Evolutionary conservation across 2,113 vertebrate species (phyloP).

Genomic region (Dromas ardeola): DNA sequence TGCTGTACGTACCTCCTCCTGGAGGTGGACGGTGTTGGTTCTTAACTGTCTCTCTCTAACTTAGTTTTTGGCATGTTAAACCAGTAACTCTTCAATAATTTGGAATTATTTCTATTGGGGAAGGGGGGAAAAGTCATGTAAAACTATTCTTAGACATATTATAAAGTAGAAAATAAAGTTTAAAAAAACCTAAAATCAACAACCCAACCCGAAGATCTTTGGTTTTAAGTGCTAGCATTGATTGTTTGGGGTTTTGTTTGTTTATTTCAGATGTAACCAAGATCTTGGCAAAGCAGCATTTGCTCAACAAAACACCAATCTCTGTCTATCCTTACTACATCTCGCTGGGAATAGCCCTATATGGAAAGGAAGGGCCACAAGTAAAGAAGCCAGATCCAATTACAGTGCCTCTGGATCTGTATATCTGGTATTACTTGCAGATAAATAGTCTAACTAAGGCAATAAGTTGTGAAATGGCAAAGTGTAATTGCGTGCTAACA

Average conservation of each 20-base stretch:
- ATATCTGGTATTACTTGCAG: constrained; percentile 77
- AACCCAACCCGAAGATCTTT: neutral
- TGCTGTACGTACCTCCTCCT: neutral
- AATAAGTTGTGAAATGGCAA: constrained; percentile 70
- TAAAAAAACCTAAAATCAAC: neutral
- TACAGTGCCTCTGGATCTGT: constrained; percentile 61
- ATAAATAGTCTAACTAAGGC: constrained; percentile 36
- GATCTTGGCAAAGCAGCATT: constrained; percentile 73
- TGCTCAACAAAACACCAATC: constrained; percentile 69
- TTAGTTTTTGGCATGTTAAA: neutral
- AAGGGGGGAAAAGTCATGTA: neutral
- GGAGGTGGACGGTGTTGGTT: neutral
- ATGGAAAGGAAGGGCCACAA: constrained; percentile 81
- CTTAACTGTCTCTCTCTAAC: neutral
- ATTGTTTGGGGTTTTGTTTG: neutral
- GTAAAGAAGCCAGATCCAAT: constrained; percentile 79
- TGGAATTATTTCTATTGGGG: neutral
- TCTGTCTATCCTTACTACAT: constrained; percentile 83
- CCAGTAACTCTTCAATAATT: neutral
- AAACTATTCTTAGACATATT: neutral
- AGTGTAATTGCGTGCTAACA: constrained; percentile 66
- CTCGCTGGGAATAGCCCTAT: constrained; percentile 81
- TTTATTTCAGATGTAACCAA: constrained; percentile 76
- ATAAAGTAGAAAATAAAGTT: neutral
- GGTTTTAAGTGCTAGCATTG: neutral